A percentile compares a stretch with the other conserved stretches of the same genome.
Evolutionary conservation across 2,888 invertebrate species (phyloP).

Genomic region (Reticulitermes lucifugus): DNA sequence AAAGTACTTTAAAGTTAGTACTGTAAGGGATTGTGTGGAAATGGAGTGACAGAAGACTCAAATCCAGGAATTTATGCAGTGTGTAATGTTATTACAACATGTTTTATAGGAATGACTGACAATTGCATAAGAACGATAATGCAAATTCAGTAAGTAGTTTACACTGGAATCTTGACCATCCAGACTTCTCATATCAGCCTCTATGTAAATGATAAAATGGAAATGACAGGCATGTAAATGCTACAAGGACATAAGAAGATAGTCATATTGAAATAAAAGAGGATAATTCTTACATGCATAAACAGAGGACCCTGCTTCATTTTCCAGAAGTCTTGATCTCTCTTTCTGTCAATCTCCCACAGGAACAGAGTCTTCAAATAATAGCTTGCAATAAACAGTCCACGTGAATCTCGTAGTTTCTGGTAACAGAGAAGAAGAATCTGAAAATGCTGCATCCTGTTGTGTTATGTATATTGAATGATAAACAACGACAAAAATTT

Average conservation of each 20-base stretch:
- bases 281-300: conserved; percentile 54
- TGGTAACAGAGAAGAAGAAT: conserved; percentile 57
- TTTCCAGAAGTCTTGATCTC: conserved; percentile 42
- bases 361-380: conserved; percentile 69
- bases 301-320: conserved; percentile 54
- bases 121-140: not conserved
- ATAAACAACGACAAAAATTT: not conserved
- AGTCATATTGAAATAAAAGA: not conserved
- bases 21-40: too few relatives aligned
- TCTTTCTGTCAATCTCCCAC: conserved; percentile 60
- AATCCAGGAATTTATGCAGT: too few relatives aligned
- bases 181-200: not conserved
- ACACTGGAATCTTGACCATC: not conserved
- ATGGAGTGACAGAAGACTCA: too few relatives aligned
- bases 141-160: not conserved
- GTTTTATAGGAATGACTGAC: too few relatives aligned
- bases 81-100: too few relatives aligned
- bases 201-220: too few relatives aligned
- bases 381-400: conserved; percentile 68
- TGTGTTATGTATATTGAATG: not conserved
- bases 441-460: not conserved
- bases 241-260: not conserved
- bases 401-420: conserved; percentile 66
- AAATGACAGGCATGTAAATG: not conserved
- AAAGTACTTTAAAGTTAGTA: too few relatives aligned